Evolutionary conservation across 2,888 invertebrate genomes (phyloP).

Genomic region (Drosophila tanythrix): DNA sequence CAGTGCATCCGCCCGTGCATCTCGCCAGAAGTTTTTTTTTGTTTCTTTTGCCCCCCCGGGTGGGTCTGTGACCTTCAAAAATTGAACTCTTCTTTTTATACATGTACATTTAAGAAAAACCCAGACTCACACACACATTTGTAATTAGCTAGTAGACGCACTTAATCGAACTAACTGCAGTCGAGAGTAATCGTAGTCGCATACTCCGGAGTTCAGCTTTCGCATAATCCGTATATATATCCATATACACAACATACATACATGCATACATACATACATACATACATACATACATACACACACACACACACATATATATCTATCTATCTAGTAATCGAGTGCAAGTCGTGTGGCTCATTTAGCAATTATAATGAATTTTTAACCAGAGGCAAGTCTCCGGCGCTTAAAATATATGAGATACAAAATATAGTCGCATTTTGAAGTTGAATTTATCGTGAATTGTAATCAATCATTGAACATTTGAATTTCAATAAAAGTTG

Average conservation of each 20-base stretch:
- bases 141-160: constrained; percentile 71
- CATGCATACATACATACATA: constrained; percentile 3
- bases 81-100: constrained; percentile 33
- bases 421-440: constrained; percentile 70
- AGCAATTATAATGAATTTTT: constrained; percentile 48
- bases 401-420: constrained; percentile 47
- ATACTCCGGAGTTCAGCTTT: constrained; percentile 32
- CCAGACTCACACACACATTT: constrained; percentile 32
- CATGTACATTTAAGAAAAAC: constrained; percentile 10
- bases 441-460: constrained; percentile 65
- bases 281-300: neutral
- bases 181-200: constrained; percentile 27
- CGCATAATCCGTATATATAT: constrained; percentile 21
- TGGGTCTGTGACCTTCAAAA: constrained; percentile 58
- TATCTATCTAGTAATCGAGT: constrained; percentile 32
- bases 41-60: constrained; percentile 20
- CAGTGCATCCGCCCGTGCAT: constrained; percentile 6
- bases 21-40: constrained; percentile 3
- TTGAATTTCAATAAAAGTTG: constrained; percentile 78
- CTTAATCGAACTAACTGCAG: constrained; percentile 62
- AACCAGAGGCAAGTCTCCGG: constrained; percentile 30
- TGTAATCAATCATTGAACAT: constrained; percentile 73
- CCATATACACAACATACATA: constrained; percentile 4
- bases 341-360: constrained; percentile 30
- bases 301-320: neutral